Evolutionary conservation across 2,888 invertebrate genomes (phyloP).

Genomic region (Thymelicus acteon): DNA sequence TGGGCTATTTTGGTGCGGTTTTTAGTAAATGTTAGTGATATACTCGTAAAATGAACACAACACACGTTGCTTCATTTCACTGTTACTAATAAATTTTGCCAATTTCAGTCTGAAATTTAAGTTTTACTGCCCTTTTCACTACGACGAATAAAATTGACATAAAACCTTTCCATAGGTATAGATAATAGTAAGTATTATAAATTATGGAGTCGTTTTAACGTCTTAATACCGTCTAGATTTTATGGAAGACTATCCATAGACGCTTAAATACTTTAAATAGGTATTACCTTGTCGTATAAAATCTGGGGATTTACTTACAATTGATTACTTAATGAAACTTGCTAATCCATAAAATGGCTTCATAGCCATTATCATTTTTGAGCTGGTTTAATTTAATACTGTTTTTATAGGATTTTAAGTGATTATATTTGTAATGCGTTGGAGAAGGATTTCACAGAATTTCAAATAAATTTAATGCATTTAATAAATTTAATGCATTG

Average conservation of each 20-base stretch:
- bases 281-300: constrained; percentile 13
- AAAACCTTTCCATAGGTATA: constrained; percentile 38
- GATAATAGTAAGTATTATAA: constrained; percentile 44
- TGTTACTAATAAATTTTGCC: neutral
- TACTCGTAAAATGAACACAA: neutral
- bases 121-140: constrained; percentile 26
- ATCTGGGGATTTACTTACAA: neutral
- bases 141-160: constrained; percentile 29
- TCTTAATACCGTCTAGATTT: constrained; percentile 43
- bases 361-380: too few species aligned
- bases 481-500: too few species aligned
- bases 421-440: too few species aligned
- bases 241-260: constrained; percentile 1
- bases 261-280: constrained; percentile 37
- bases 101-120: constrained; percentile 3
- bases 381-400: neutral
- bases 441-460: too few species aligned
- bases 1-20: too few species aligned
- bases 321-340: too few species aligned
- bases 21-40: too few species aligned
- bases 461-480: too few species aligned
- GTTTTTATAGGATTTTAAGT: too few species aligned
- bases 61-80: neutral
- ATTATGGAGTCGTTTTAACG: constrained; percentile 50
- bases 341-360: too few species aligned